Evolutionary conservation across 2,797 vertebrate species (phyloP), one percentile per base, ranked within the genome.

Genomic region (Oryzias dopingdopingensis): DNA sequence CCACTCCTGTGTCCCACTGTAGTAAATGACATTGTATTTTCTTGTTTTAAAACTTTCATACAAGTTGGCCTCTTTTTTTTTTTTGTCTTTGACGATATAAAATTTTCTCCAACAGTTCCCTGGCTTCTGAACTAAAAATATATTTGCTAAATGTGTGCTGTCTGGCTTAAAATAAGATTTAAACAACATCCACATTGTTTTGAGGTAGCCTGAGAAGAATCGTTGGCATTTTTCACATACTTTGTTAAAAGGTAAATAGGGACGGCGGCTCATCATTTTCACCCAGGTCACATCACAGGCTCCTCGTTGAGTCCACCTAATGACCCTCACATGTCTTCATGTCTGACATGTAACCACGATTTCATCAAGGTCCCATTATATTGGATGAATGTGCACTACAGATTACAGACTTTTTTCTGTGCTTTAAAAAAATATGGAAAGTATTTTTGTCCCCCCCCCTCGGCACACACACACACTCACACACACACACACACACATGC

Each of bases 281-380:
- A 76, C 62, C 49, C 56, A 23, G 20, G 46, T 18, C 46, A 48
- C 44, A 44, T 43, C 63, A 70, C 49, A 40, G 76, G 64, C 65
- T 73, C 47, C 43, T 80, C 47, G 42, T 53, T 63, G 63, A 72
- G 59, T 59, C 56, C 65, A 77, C 59, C 60, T 81, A 85, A 88
- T 86, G 83, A 86, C 66, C 64, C 78, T 86, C 85, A 86, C 84
- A 84, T 90, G 85, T 82, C 62, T 83, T 49, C 53, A 45, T 68
- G 62, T 77, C 55, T 59, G 56, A 70, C 76, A 76, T 70, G 65
- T 37, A 81, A 74, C 73, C 77, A 71, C 71, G 70, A 16, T 70
- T 72, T 70, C 70, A 20, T 75, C 49, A 65, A 71, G 32, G 58
- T 59, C 23, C 63, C 50, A 67, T 79, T 78, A 43, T 83, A 56